Conservation (phyloP, 2,888 invertebrate species). For the Tiliacea citrago region DNA sequence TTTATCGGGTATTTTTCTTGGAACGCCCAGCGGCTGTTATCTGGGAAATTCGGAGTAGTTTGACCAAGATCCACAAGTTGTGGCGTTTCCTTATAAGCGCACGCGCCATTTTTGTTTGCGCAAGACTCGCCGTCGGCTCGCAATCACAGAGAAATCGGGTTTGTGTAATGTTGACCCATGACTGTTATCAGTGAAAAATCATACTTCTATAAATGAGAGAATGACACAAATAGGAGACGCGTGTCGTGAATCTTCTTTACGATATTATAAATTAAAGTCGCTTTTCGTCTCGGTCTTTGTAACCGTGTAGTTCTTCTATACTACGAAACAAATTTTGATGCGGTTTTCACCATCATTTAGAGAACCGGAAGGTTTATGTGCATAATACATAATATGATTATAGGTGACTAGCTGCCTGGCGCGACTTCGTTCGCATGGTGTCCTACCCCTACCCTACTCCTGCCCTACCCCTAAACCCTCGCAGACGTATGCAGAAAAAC, state of each 20-base stretch:
- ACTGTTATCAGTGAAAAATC: slow-evolving; percentile 56
- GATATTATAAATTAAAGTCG: neutral
- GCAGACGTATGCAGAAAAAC: no score
- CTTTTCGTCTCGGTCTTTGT: no score
- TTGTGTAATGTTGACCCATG: slow-evolving; percentile 75
- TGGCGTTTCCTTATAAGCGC: slow-evolving; percentile 81
- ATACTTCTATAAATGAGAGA: slow-evolving; percentile 16
- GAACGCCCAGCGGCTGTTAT: slow-evolving; percentile 63
- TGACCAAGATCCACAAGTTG: slow-evolving; percentile 68
- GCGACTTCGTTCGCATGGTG: no score
- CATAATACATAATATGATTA: no score
- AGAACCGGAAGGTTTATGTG: no score
- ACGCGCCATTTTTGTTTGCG: slow-evolving; percentile 77
- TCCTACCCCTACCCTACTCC: no score
- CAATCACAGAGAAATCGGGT: slow-evolving; percentile 81
- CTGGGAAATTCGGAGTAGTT: slow-evolving; percentile 73
- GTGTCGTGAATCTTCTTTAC: neutral
- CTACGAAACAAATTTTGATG: no score
- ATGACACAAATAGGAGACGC: no score
- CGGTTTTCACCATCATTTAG: no score
- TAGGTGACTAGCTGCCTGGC: no score
- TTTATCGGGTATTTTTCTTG: slow-evolving; percentile 59
- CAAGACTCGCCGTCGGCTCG: slow-evolving; percentile 70
- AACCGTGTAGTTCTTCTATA: no score
- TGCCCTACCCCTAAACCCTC: no score